These are phyloP conservation scores for Psittacula derbiana DNA, from an alignment of 2,797 vertebrate genomes.

Conservation along the genomic window DNA sequence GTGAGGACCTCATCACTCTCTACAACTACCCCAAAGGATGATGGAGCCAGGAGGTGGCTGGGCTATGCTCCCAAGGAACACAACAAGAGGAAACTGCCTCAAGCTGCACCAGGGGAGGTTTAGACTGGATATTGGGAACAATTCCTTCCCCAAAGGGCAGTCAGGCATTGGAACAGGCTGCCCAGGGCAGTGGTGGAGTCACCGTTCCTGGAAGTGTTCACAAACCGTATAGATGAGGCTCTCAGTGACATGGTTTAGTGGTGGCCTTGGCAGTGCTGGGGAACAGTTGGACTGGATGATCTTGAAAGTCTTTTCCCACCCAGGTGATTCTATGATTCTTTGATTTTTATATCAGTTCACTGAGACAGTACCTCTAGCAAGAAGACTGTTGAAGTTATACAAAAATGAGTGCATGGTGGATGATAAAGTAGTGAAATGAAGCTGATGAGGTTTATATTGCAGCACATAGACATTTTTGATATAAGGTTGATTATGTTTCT, in stretches of 20 bases:
- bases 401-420: not conserved
- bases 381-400: not conserved
- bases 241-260: not conserved
- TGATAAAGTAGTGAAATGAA: not conserved
- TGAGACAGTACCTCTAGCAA: not conserved
- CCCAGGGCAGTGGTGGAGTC: rapidly evolving
- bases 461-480: not conserved
- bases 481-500: not conserved
- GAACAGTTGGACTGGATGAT: not conserved
- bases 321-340: not conserved
- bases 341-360: not conserved
- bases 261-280: not conserved
- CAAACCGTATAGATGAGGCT: not conserved
- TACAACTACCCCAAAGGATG: not conserved
- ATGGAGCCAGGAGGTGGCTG: not conserved
- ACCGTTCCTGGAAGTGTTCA: not conserved
- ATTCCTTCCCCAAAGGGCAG: not conserved
- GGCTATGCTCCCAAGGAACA: not conserved
- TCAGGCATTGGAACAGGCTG: not conserved
- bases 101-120: not conserved
- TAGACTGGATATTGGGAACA: not conserved
- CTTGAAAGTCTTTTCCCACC: not conserved
- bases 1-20: not conserved
- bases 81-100: not conserved
- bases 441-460: not conserved